Base-by-base conservation (phyloP, 1,140 invertebrate genomes). In the Lepidotrigona ventralis region DNA sequence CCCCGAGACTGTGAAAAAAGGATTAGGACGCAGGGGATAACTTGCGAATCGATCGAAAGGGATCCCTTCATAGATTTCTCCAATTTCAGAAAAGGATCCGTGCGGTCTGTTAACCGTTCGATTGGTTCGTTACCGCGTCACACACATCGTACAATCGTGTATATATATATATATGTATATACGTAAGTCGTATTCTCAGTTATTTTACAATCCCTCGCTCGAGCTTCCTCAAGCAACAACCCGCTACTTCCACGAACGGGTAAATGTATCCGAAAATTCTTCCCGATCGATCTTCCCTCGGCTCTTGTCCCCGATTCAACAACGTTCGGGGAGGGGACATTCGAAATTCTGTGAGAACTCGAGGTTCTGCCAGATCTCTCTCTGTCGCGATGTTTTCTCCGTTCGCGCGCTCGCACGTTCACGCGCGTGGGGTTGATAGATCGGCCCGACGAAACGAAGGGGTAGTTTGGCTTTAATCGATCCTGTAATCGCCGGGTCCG, bases 381-480 rank as follows among this genome's bases (percentile, higher is more conserved):
- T 75, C 74, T 73, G 75, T 78, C 86, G 83, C 86, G 86, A 87
- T 84, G 86, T 87, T 87, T 88, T 87, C 86, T 82, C 73, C 85
- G 82, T 63, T 84, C 88, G 78, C 79, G 63, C 69, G 79, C 79
- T 77, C 73, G 83, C 75, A 79, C 83, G 79, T 76, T 86, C 81
- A 81, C 80, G 73, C 84, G 79, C 78, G 86, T 85, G 91, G 89
- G 89, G 86, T 93, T 94, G 94, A 94, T 93, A 94, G 94, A 94
- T 94, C 92, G 92, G 79, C 86, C 89, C 88, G 86, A 91, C 92
- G 91, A 93, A 93, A 93, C 93, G 93, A 94, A 94, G 93, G 93
- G 93, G 93, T 93, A 94, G 93, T 93, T 93, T 91, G 92, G 88
- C 91, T 94, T 94, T 94, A 94, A 94, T 94, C 93, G 93, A 93